These are phyloP conservation scores for Ciconia nigra DNA, from an alignment of 2,797 vertebrate genomes.

Conservation along the genomic window DNA sequence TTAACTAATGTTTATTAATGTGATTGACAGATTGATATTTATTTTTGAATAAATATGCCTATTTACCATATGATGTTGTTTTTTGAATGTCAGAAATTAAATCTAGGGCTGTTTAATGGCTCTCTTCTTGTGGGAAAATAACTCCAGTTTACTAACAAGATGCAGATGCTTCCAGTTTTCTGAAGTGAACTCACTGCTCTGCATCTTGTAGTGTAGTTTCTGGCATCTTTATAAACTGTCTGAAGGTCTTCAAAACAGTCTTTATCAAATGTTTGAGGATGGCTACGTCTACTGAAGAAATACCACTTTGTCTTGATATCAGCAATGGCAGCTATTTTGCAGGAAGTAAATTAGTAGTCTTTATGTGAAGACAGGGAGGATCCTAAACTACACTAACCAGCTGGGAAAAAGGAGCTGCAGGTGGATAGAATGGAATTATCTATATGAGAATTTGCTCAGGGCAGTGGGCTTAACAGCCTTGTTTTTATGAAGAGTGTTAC, in stretches of 20 bases:
- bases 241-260: neutral
- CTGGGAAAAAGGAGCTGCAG: neutral
- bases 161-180: neutral
- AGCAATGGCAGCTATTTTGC: neutral
- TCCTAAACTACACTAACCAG: neutral
- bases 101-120: neutral
- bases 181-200: neutral
- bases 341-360: neutral
- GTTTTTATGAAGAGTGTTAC: neutral
- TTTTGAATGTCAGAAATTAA: neutral
- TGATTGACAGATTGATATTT: neutral
- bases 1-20: neutral
- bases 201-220: neutral
- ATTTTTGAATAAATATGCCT: neutral
- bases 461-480: neutral
- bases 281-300: neutral
- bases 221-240: neutral
- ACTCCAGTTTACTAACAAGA: neutral
- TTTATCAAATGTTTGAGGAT: neutral
- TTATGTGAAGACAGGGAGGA: neutral
- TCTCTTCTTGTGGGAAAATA: neutral
- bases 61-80: neutral
- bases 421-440: neutral
- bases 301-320: neutral
- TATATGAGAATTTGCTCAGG: neutral